Evolutionary conservation across 1,140 invertebrate genomes (phyloP), one percentile per base, ranked within the genome.

Genomic region (Hyphantria cunea): DNA sequence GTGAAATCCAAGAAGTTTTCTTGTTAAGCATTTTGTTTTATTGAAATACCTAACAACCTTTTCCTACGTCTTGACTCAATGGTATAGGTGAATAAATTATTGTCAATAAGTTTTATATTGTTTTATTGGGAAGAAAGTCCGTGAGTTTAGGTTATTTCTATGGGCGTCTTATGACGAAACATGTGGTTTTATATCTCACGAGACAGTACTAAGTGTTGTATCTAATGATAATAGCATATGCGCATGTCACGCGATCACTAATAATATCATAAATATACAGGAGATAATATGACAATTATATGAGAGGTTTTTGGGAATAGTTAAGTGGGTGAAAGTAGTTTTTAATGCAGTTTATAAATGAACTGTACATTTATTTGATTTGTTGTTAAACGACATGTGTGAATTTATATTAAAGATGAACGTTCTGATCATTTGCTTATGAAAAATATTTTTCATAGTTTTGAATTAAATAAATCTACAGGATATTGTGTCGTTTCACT

Each of bases 71-170:
- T 48, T 12, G 34, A 14, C 33, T 39, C 44, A 17, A 44, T 31
- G 33, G 10, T 37, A 25, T 3, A 25, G 70, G 68, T 80, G 82
- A 84, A 87, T 87, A 85, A 87, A 85, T 88, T 86, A 84, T 82
- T 80, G 76, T 83, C 78, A 82, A 84, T 88, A 74, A 68, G 69
- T 78, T 80, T 85, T 86, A 86, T 88, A 82, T 86, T 86, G 85
- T 88, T 86, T 88, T 86, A 86, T 86, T 78, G 74, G 71, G 84
- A 80, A 74, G 78, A 82, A 81, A 79, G 80, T 71, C 77, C 58
- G 78, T 80, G 80, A 82, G 79, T 72, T 78, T 82, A 72, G 47
- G 69, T 72, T 81, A 79, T 82, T 80, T 55, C 13, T 49, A 64
- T 66, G 56, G 71, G 47, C 60, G 56, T 41, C 59, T 64, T 71